These are phyloP conservation scores for Parambassis ranga DNA, from an alignment of 2,797 vertebrate species.

Conservation along the genomic window DNA sequence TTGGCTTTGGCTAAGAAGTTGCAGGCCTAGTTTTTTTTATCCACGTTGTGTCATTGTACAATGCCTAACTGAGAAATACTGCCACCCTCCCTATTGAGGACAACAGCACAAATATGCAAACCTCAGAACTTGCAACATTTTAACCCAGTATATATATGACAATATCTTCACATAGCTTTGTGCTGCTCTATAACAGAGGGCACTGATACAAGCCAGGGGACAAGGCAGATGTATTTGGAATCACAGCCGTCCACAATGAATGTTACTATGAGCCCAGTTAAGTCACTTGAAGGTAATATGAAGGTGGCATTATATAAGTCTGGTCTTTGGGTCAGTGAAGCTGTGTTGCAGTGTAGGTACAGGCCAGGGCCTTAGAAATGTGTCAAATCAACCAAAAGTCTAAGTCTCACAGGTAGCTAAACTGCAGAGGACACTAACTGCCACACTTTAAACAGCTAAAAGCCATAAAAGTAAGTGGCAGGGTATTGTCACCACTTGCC, in stretches of 20 bases:
- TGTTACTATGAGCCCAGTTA: slow-evolving; percentile 29
- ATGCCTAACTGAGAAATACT: slow-evolving; percentile 12
- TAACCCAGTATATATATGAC: not conserved
- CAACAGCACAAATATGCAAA: slow-evolving; percentile 61
- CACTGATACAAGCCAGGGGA: not conserved
- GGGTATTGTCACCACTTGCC: slow-evolving; percentile 35
- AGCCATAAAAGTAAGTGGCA: slow-evolving; percentile 52
- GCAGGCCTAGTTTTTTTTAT: slow-evolving; percentile 1
- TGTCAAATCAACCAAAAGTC: slow-evolving; percentile 25
- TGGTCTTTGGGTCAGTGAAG: not conserved
- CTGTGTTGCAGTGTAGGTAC: not conserved
- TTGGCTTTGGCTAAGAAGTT: slow-evolving; percentile 2
- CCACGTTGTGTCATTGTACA: slow-evolving; percentile 14
- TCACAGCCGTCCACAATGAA: slow-evolving; percentile 55
- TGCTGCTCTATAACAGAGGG: slow-evolving; percentile 24
- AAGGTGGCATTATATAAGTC: not conserved
- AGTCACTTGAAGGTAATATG: too few species aligned
- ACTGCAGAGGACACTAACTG: not conserved
- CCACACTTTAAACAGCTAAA: slow-evolving; percentile 17
- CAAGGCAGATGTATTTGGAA: slow-evolving; percentile 30
- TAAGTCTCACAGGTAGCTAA: not conserved
- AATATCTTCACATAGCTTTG: slow-evolving; percentile 26
- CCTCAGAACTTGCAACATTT: slow-evolving; percentile 23
- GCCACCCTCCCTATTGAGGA: slow-evolving; percentile 38
- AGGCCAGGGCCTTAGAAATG: not conserved